Conservation (phyloP, 2,797 vertebrate genomes). For the Danio kyathit region DNA sequence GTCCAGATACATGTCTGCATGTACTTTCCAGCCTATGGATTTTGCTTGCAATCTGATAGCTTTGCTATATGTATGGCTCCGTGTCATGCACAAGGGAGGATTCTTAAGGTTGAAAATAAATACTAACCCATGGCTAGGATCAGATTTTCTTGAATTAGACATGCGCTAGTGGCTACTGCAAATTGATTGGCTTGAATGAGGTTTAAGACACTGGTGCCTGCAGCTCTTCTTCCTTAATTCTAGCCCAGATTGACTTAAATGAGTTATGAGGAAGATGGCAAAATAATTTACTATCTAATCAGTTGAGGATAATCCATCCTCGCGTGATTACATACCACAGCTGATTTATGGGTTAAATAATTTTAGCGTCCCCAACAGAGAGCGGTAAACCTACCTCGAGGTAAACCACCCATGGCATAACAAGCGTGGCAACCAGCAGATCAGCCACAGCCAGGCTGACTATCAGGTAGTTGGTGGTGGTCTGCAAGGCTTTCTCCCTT, state of each 20-base stretch:
- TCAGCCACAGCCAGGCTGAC: slow-evolving; percentile 97
- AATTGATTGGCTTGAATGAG: slow-evolving; percentile 33
- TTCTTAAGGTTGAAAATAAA: slow-evolving; percentile 41
- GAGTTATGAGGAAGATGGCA: slow-evolving; percentile 3
- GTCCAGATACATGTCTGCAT: background rate
- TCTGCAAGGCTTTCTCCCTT: slow-evolving; percentile 95
- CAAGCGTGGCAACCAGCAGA: slow-evolving; percentile 94
- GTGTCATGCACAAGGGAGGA: slow-evolving; percentile 38
- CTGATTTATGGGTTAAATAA: background rate
- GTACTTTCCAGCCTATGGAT: slow-evolving; percentile 42
- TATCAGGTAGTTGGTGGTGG: slow-evolving; percentile 98
- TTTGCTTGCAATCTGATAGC: slow-evolving; percentile 51
- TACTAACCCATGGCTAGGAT: slow-evolving; percentile 31
- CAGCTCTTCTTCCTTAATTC: slow-evolving; percentile 19
- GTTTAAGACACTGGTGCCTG: slow-evolving; percentile 12
- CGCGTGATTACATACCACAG: slow-evolving; percentile 7
- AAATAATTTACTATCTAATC: background rate
- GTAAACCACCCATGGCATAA: slow-evolving; percentile 99
- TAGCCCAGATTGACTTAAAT: background rate
- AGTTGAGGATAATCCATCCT: background rate
- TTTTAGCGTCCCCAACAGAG: background rate
- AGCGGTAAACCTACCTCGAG: slow-evolving; percentile 82
- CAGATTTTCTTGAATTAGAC: slow-evolving; percentile 28
- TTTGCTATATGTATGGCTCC: slow-evolving; percentile 21
- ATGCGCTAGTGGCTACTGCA: slow-evolving; percentile 12